Percentiles rank a stretch among this genome's conserved stretches.
Conservation (phyloP, 2,888 invertebrate genomes). For the Ichneumoninae sp. region DNA sequence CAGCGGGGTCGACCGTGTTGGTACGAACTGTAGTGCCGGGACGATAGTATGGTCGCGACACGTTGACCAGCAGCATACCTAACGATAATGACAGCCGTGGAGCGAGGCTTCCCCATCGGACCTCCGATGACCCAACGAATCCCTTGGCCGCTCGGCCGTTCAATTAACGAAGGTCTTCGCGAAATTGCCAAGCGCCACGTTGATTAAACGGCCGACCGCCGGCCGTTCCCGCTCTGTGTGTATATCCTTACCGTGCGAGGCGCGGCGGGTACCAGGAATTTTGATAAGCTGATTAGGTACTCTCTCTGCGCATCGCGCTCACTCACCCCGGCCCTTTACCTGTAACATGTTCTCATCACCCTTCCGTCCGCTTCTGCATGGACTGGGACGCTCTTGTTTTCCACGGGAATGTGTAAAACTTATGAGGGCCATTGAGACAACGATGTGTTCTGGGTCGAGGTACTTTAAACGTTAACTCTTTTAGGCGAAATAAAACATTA, state of each 20-base stretch:
- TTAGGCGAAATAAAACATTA: too few species aligned
- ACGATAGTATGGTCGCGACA: constrained; percentile 46
- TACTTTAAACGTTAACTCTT: too few species aligned
- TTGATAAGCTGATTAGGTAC: constrained; percentile 68
- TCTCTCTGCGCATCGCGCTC: constrained; percentile 11
- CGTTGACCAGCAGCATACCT: constrained; percentile 58
- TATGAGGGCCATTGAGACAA: neutral
- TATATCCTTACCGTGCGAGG: constrained; percentile 17
- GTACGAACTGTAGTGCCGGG: neutral
- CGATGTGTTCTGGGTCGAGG: neutral
- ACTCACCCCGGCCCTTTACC: neutral
- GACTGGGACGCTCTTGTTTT: neutral
- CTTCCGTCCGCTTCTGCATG: neutral
- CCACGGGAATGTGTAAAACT: neutral
- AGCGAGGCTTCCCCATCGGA: constrained; percentile 50
- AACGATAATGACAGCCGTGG: constrained; percentile 68
- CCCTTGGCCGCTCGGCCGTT: constrained; percentile 59
- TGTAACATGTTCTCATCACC: neutral
- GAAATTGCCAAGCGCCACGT: constrained; percentile 67
- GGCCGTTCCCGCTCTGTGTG: constrained; percentile 31
- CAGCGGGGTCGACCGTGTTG: neutral
- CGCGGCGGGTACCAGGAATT: constrained; percentile 63
- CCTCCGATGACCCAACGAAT: constrained; percentile 38
- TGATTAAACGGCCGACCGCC: constrained; percentile 69
- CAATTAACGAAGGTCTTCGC: constrained; percentile 69